These are phyloP conservation scores for Carapus acus DNA, from an alignment of 2,797 vertebrate species.

Conservation along the genomic window DNA sequence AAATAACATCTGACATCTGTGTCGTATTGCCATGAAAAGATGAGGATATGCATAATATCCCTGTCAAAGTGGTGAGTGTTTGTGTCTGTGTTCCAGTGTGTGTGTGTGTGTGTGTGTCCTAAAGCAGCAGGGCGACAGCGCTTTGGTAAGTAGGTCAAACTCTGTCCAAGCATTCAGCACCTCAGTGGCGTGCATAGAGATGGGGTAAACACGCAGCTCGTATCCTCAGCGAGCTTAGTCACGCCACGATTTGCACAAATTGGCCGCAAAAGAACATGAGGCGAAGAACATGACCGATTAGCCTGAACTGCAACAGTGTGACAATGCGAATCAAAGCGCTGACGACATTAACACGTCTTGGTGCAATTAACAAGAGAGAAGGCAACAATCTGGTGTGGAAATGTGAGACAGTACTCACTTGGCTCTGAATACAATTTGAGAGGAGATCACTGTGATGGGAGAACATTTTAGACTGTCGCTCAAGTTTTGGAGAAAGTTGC, in stretches of 20 bases:
- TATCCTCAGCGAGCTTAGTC: not conserved
- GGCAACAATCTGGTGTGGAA: too few relatives aligned
- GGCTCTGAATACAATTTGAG: too few relatives aligned
- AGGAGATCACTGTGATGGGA: too few relatives aligned
- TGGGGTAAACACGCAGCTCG: conserved; percentile 1
- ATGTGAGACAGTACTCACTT: too few relatives aligned
- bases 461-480: too few relatives aligned
- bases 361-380: too few relatives aligned
- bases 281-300: conserved; percentile 9
- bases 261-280: conserved; percentile 7
- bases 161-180: conserved; percentile 14
- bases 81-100: conserved; percentile 18
- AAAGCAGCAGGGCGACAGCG: conserved; percentile 28
- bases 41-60: not conserved
- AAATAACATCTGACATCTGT: too few relatives aligned
- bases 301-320: not conserved
- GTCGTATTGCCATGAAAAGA: too few relatives aligned
- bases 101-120: conserved; percentile 11
- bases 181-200: conserved; percentile 3
- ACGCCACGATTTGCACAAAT: conserved; percentile 13
- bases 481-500: too few relatives aligned
- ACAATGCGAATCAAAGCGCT: too few relatives aligned
- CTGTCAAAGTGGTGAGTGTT: conserved; percentile 14
- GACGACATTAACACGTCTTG: too few relatives aligned
- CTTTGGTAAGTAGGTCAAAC: conserved; percentile 43